Conservation (phyloP, 2,113 vertebrate genomes). For the Apaloderma vittatum region DNA sequence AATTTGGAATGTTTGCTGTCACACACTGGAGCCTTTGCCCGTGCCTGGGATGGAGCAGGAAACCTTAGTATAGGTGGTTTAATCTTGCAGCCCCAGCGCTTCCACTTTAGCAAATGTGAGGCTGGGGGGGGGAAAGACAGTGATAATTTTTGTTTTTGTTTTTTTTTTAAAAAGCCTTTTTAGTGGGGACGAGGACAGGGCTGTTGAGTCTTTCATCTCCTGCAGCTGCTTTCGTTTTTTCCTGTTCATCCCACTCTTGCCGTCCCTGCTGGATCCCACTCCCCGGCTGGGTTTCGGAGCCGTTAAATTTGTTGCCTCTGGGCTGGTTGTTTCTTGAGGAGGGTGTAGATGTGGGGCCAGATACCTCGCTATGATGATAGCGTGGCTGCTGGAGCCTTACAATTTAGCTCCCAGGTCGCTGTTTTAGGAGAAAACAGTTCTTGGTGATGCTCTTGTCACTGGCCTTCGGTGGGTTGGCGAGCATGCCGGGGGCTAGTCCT, state of each 20-base stretch:
- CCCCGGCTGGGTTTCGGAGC: background rate
- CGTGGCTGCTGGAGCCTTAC: rapidly evolving
- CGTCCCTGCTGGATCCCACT: rapidly evolving
- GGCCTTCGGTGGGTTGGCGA: rapidly evolving
- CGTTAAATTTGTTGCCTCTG: background rate
- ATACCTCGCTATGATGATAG: rapidly evolving
- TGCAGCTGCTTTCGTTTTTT: background rate
- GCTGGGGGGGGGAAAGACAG: background rate
- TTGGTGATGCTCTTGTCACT: background rate
- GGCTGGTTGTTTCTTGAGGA: background rate
- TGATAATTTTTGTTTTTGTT: too few species aligned
- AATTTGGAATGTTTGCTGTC: rapidly evolving
- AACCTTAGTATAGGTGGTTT: background rate
- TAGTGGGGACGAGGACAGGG: background rate
- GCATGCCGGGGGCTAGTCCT: background rate
- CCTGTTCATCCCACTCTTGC: background rate
- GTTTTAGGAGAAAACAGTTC: background rate
- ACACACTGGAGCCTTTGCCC: background rate
- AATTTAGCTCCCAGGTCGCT: background rate
- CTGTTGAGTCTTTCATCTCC: background rate
- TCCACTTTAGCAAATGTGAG: background rate
- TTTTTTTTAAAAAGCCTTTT: background rate
- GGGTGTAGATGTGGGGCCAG: rapidly evolving
- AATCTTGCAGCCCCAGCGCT: background rate
- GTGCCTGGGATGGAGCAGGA: background rate